Percentiles rank a stretch among this genome's conserved stretches.
These are phyloP conservation scores for Pongo pygmaeus DNA, from an alignment of 2,113 vertebrate genomes.

Conservation along the genomic window DNA sequence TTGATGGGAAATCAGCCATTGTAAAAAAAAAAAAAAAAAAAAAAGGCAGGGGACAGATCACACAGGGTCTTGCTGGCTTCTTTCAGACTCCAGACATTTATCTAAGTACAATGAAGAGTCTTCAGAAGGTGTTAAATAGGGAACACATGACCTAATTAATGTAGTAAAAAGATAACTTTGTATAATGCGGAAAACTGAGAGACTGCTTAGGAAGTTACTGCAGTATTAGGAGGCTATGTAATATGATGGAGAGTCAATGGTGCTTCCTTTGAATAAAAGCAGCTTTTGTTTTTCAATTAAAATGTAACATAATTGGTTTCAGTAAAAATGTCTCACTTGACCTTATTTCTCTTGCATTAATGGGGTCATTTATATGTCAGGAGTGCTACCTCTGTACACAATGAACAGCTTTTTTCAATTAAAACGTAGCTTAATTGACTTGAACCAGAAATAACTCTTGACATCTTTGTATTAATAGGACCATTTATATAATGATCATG, in stretches of 20 bases:
- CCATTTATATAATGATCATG: slow-evolving; percentile 44
- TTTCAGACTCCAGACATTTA: not conserved
- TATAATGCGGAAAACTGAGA: not conserved
- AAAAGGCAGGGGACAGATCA: not conserved
- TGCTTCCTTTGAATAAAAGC: slow-evolving; percentile 39
- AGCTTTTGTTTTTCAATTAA: slow-evolving; percentile 67
- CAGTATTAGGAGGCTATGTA: not conserved
- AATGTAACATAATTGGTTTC: slow-evolving; percentile 57
- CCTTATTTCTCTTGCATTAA: slow-evolving; percentile 68
- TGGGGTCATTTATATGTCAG: slow-evolving; percentile 62
- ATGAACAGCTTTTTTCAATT: slow-evolving; percentile 68
- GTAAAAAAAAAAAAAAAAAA: too few relatives aligned
- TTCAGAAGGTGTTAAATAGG: not conserved
- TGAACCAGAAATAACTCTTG: slow-evolving; percentile 61
- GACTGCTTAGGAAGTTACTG: not conserved
- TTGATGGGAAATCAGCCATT: too few relatives aligned
- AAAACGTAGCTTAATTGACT: slow-evolving; percentile 57
- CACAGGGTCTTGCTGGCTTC: not conserved
- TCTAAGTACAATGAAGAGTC: not conserved
- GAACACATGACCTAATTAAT: not conserved
- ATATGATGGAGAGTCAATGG: not conserved
- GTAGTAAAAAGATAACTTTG: not conserved
- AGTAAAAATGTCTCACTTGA: slow-evolving; percentile 55
- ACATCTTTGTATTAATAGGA: slow-evolving; percentile 39
- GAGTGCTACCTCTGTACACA: slow-evolving; percentile 44